A percentile compares a stretch with the other conserved stretches of the same genome.
phyloP scores from a whole-genome alignment of 2,113 vertebrate genomes.

The Silurus glanis region DNA sequence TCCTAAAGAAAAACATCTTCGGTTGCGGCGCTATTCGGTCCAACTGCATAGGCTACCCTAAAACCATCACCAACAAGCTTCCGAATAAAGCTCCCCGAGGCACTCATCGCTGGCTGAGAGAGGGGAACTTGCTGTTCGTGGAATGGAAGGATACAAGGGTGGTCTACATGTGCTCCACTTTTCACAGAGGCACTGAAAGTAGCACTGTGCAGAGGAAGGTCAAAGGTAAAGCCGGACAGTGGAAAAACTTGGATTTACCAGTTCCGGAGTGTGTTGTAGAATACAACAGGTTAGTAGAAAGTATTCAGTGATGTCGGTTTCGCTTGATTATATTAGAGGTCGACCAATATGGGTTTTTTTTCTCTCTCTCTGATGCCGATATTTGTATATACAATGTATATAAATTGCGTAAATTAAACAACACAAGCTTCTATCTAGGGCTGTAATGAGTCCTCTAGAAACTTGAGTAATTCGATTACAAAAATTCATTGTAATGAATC shows the following conservation, averaged over 20 bases:
- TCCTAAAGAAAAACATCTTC: not conserved
- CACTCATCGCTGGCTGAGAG: not conserved
- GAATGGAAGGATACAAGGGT: not conserved
- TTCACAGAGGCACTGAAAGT: not conserved
- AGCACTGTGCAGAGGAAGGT: constrained; percentile 9
- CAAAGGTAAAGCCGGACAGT: not conserved
- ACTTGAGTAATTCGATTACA: too few relatives aligned
- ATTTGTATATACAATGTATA: too few relatives aligned
- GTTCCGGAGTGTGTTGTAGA: not conserved
- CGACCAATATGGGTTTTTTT: too few relatives aligned
- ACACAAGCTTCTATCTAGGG: too few relatives aligned
- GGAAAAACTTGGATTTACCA: not conserved
- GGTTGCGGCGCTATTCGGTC: constrained; percentile 31
- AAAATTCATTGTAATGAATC: too few relatives aligned
- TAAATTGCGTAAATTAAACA: too few relatives aligned
- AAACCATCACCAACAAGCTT: not conserved
- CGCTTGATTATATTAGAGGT: too few relatives aligned
- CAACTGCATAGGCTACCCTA: not conserved
- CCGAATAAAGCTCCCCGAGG: not conserved
- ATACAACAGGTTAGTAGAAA: not conserved
- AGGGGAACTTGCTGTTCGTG: not conserved
- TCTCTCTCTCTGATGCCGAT: too few relatives aligned
- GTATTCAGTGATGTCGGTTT: too few relatives aligned
- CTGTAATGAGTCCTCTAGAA: too few relatives aligned
- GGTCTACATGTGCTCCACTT: not conserved